Evolutionary conservation across 1,140 invertebrate species (phyloP), one percentile per base, ranked within the genome.

Genomic region (Pseudomyrmex pallidus): DNA sequence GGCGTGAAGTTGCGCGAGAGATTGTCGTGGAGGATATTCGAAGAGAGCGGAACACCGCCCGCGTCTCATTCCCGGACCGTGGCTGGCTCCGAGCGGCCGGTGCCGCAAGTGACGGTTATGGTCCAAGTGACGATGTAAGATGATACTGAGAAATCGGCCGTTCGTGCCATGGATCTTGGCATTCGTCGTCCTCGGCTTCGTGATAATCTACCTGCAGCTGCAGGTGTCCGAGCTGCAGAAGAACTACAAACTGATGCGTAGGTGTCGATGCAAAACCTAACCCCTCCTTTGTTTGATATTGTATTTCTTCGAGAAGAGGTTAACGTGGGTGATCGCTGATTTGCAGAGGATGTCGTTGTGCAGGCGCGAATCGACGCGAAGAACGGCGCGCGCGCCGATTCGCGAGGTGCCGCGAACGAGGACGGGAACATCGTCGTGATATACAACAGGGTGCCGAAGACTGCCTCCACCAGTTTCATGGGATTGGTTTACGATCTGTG

Each of bases 401-500:
- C 56, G 73, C 22, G 82, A 83, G 62, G 48, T 56, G 17, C 5
- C 35, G 4, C 35, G 35, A 35, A 3, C 57, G 62, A 46, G 70
- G 10, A 70, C 13, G 57, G 3, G 86, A 95, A 97, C 90, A 90
- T 96, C 68, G 95, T 99, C 48, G 95, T 99, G 54, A 97, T 99
- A 86, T 99, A 99, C 93, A 99, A 99, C 94, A 96, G 99, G 92
- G 98, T 99, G 52, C 99, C 99, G 17, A 99, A 99, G 95, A 99
- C 99, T n/a, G 99, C 97, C 5, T 99, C 99, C 7, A 99, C 99
- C 3, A 99, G 98, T 93, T 98, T 99, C 92, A 98, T 99, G 73
- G 99, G 99, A 87, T 96, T 99, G 74, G 98, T 98, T 3, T 99
- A 99, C 93, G 99, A 99, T 95, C 94, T 99, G 20, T 99, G 98